phyloP scores from a whole-genome alignment of 2,888 invertebrate genomes.

The Drosophila birchii region DNA sequence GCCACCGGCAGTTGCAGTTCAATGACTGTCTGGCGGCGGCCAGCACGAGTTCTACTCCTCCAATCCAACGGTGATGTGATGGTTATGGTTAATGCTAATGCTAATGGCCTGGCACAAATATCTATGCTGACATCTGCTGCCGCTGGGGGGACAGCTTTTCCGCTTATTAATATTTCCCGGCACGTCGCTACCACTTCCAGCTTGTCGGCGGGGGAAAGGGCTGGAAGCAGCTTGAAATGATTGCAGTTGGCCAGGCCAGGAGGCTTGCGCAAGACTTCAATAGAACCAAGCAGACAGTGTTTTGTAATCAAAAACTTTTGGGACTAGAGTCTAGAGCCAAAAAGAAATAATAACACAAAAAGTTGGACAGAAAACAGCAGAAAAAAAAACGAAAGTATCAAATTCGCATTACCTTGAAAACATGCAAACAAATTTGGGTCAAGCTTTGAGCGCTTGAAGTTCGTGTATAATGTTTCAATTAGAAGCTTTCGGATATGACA shows the following conservation, averaged over 20 bases:
- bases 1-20: constrained; percentile 65
- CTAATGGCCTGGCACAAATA: constrained; percentile 67
- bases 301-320: constrained; percentile 64
- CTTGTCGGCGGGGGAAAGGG: constrained; percentile 18
- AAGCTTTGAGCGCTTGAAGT: constrained; percentile 51
- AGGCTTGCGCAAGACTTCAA: constrained; percentile 61
- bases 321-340: constrained; percentile 26
- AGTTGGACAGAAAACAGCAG: constrained; percentile 16
- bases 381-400: constrained; percentile 70
- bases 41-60: constrained; percentile 65
- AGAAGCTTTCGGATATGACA: constrained; percentile 53
- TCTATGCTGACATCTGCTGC: constrained; percentile 51
- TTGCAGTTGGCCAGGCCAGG: constrained; percentile 51
- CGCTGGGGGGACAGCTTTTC: constrained; percentile 65
- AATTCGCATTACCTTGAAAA: constrained; percentile 73
- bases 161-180: constrained; percentile 76
- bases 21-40: constrained; percentile 57
- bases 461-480: constrained; percentile 66
- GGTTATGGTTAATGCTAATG: constrained; percentile 42
- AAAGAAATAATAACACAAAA: constrained; percentile 25
- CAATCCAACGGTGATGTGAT: constrained; percentile 71
- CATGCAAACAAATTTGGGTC: constrained; percentile 66
- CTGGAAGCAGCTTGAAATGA: constrained; percentile 54
- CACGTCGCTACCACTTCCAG: constrained; percentile 51
- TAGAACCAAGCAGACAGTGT: constrained; percentile 56